Evolutionary conservation across 2,113 vertebrate genomes (phyloP).

Genomic region (Barbus barbus): DNA sequence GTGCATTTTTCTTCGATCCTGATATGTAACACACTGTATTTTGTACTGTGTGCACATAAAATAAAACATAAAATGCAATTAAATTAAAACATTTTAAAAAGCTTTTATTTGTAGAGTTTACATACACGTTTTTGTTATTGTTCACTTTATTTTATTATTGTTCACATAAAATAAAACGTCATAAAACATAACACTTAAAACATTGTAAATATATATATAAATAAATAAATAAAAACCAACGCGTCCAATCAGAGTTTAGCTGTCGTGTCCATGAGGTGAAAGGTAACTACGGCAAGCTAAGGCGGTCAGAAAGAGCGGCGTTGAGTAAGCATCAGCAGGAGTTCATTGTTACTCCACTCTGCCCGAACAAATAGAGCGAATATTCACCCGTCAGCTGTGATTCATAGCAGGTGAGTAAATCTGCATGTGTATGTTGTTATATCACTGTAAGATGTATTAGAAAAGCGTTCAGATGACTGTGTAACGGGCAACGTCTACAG

Average conservation of each 20-base stretch:
- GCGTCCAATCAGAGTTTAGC: constrained; percentile 57
- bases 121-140: too few species aligned
- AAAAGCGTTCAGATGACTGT: background rate
- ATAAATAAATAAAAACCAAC: background rate
- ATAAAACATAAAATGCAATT: background rate
- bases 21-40: too few species aligned
- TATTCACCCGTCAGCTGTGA: background rate
- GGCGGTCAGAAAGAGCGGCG: constrained; percentile 6
- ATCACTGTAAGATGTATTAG: background rate
- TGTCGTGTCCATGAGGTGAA: constrained; percentile 74
- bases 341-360: too few species aligned
- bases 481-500: background rate
- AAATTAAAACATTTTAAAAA: too few species aligned
- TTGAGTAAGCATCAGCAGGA: background rate
- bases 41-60: too few species aligned
- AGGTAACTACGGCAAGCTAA: constrained; percentile 64
- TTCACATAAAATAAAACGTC: background rate
- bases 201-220: background rate
- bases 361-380: background rate
- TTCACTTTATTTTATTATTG: too few species aligned
- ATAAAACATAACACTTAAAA: too few species aligned
- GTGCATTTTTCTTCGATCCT: background rate
- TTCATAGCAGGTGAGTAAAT: constrained; percentile 27
- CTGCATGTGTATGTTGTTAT: background rate
- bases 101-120: too few species aligned